A percentile compares a stretch with the other conserved stretches of the same genome.
Conservation (phyloP, 2,797 vertebrate genomes). For the Chiroxiphia lanceolata region DNA sequence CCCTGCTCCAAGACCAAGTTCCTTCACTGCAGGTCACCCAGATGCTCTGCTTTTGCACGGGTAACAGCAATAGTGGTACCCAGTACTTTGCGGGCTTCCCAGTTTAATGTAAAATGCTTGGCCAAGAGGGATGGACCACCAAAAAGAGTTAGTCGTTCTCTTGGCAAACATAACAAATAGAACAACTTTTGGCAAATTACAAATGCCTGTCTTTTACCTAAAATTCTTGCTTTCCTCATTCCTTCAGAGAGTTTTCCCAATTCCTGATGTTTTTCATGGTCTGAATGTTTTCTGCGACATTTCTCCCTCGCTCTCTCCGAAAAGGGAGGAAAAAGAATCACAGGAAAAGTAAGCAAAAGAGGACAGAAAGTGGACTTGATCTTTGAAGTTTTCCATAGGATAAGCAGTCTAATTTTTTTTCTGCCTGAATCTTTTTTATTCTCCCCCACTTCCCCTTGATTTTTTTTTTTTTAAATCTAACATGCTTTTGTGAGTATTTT, state of each 20-base stretch:
- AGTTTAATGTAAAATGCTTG: slow-evolving; percentile 32
- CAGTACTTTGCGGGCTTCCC: slow-evolving; percentile 2
- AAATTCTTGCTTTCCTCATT: slow-evolving; percentile 23
- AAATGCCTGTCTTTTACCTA: slow-evolving; percentile 19
- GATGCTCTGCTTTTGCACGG: not conserved
- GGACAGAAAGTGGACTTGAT: slow-evolving; percentile 20
- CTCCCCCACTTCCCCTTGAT: not conserved
- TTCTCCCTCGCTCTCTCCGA: not conserved
- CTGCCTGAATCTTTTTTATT: slow-evolving; percentile 20
- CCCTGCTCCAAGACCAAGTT: slow-evolving; percentile 1
- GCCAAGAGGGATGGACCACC: slow-evolving; percentile 9
- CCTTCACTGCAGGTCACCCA: slow-evolving; percentile 19
- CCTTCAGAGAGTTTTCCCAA: not conserved
- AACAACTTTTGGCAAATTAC: slow-evolving; percentile 65
- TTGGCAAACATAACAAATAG: slow-evolving; percentile 31
- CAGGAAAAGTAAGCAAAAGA: slow-evolving; percentile 57
- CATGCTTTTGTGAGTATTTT: slow-evolving; percentile 21
- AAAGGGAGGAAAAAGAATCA: not conserved
- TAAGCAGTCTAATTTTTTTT: not conserved
- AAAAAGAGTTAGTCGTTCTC: not conserved
- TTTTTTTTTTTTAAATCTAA: not conserved
- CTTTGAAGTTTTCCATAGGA: slow-evolving; percentile 72
- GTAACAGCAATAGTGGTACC: not conserved
- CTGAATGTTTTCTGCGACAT: slow-evolving; percentile 41
- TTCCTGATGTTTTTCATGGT: slow-evolving; percentile 15